Evolutionary conservation across 2,113 vertebrate species (phyloP).

Genomic region (Coregonus clupeaformis): DNA sequence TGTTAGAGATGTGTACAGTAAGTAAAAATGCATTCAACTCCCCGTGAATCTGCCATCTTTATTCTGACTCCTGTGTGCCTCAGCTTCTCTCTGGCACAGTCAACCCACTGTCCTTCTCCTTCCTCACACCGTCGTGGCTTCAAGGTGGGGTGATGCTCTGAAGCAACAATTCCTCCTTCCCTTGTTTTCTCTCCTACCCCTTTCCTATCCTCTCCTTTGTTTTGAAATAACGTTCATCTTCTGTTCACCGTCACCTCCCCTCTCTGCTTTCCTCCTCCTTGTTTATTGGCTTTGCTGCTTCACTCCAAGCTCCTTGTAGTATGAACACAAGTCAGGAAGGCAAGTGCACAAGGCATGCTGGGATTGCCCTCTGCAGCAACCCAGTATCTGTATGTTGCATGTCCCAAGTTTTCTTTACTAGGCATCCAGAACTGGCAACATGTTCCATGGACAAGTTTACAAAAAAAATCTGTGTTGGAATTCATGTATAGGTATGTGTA

Average conservation of each 20-base stretch:
- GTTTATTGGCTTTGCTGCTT: constrained; percentile 85
- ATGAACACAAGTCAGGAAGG: constrained; percentile 76
- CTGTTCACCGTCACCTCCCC: constrained; percentile 76
- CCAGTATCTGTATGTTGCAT: constrained; percentile 85
- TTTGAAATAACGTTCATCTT: constrained; percentile 81
- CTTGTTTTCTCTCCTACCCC: constrained; percentile 6
- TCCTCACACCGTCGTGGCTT: constrained; percentile 66
- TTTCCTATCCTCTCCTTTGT: constrained; percentile 45
- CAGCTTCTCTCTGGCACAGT: constrained; percentile 82
- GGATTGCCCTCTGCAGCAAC: constrained; percentile 77
- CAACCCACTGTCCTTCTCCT: constrained; percentile 54
- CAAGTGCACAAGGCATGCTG: constrained; percentile 79
- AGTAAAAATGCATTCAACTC: constrained; percentile 99
- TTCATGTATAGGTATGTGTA: neutral
- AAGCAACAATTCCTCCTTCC: constrained; percentile 74
- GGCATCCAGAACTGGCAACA: constrained; percentile 65
- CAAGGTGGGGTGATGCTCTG: constrained; percentile 76
- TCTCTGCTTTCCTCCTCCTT: constrained; percentile 65
- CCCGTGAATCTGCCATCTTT: constrained; percentile 79
- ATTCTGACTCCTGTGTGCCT: constrained; percentile 78
- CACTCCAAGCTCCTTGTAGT: constrained; percentile 65
- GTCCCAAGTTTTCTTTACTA: constrained; percentile 84
- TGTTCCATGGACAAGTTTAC: too few relatives aligned
- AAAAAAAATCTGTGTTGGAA: too few relatives aligned
- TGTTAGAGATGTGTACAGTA: constrained; percentile 75